Percentiles rank a stretch among this genome's conserved stretches.
phyloP scores from a whole-genome alignment of 2,888 invertebrate species.

The Drosophila meridiana region DNA sequence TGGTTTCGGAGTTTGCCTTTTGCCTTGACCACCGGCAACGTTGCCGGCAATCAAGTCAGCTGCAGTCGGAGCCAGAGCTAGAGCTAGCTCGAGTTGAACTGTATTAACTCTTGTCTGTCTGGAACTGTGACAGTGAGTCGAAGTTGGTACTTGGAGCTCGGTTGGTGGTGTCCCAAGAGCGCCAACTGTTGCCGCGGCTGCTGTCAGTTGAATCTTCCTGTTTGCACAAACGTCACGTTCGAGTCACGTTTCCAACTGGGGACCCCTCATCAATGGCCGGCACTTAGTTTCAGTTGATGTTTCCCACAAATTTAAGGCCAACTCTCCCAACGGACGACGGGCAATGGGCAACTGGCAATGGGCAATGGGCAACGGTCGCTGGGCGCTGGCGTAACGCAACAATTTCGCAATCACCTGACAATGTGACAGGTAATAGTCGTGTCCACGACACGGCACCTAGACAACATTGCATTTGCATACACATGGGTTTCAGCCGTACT shows the following conservation, averaged over 20 bases:
- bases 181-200: slow-evolving; percentile 73
- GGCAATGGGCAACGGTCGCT: slow-evolving; percentile 32
- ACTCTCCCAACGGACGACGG: slow-evolving; percentile 46
- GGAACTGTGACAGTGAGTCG: slow-evolving; percentile 51
- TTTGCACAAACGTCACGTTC: slow-evolving; percentile 81
- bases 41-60: slow-evolving; percentile 70
- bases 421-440: slow-evolving; percentile 83
- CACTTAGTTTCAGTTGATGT: slow-evolving; percentile 75
- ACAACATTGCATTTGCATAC: slow-evolving; percentile 73
- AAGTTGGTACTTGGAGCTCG: slow-evolving; percentile 28
- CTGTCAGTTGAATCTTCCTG: slow-evolving; percentile 79
- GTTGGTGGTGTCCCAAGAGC: slow-evolving; percentile 54
- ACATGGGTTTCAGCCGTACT: slow-evolving; percentile 32
- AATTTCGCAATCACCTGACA: slow-evolving; percentile 83
- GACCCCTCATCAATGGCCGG: slow-evolving; percentile 65
- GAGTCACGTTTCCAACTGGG: slow-evolving; percentile 77
- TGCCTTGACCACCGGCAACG: slow-evolving; percentile 74
- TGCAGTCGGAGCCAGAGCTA: background rate
- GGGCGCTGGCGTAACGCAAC: slow-evolving; percentile 75
- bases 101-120: slow-evolving; percentile 75
- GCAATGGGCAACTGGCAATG: slow-evolving; percentile 15
- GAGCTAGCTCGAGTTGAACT: slow-evolving; percentile 67
- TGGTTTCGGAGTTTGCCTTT: slow-evolving; percentile 45
- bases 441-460: slow-evolving; percentile 64
- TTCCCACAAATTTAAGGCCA: slow-evolving; percentile 77